Evolutionary conservation across 2,888 invertebrate species (phyloP).

Genomic region (Eilema griseolum): DNA sequence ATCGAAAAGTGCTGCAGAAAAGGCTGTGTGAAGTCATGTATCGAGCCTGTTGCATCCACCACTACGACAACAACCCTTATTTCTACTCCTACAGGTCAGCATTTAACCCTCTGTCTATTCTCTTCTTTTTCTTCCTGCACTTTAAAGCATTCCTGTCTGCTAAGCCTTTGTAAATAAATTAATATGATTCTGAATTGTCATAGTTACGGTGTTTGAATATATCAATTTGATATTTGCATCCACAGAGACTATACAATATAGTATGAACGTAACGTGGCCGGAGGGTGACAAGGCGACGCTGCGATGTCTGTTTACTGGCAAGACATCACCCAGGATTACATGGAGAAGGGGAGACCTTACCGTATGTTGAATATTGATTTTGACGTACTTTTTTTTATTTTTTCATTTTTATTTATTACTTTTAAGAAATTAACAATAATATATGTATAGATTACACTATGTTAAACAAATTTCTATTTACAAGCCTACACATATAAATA

Average conservation of each 20-base stretch:
- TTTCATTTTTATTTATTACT: no score
- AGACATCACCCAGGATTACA: slow-evolving; percentile 91
- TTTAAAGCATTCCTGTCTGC: no score
- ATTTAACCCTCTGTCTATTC: no score
- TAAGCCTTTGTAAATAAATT: no score
- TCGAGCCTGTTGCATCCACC: slow-evolving; percentile 61
- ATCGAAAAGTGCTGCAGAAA: slow-evolving; percentile 93
- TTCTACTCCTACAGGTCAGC: slow-evolving; percentile 48
- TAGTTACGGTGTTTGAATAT: no score
- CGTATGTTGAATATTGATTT: slow-evolving; percentile 77
- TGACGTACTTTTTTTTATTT: no score
- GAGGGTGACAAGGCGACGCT: slow-evolving; percentile 92
- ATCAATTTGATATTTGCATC: neutral
- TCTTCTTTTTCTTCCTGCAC: no score
- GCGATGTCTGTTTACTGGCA: slow-evolving; percentile 91
- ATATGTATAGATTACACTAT: no score
- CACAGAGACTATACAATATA: slow-evolving; percentile 67
- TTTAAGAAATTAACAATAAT: no score
- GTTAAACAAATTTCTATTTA: no score
- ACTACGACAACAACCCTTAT: slow-evolving; percentile 32
- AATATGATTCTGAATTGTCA: no score
- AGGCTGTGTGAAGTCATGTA: slow-evolving; percentile 92
- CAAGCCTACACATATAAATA: no score
- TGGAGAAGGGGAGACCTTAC: slow-evolving; percentile 92
- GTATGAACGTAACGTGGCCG: slow-evolving; percentile 88